Base-by-base conservation (phyloP, 2,888 invertebrate species). In the Drepana falcataria region DNA sequence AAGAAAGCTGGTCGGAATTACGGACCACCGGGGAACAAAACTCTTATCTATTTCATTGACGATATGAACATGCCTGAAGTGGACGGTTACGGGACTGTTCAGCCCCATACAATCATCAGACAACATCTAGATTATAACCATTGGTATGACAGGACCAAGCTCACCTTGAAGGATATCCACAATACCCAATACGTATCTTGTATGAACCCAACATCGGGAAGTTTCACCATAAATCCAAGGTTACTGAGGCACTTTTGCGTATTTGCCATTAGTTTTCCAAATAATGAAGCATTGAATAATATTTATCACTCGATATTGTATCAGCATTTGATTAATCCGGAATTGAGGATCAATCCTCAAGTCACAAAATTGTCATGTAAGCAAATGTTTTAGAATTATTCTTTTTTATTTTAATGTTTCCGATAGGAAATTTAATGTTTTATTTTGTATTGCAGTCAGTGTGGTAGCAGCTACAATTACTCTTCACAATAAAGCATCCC, bases 51-150 rank as follows among this genome's bases (percentile, higher is more conserved):
- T 82, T 99, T 99, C 77, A 95, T 99, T 58, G 99, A 99, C 76
- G 99, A 99, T 74, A 95, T 99, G 95, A 99, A 99, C 78, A 99
- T 99, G 98, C 98, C 99, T 1, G 98, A 98, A 92, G 97, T 96
- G 34, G 93, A 93, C 63, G 63, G 93, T 44, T 99, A 99, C 73
- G 98, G 98, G 5, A 99, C 99, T 0, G 98, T 98, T 0, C 98
- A 98, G 79, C 98, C 99, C 0, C 98, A 99, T 77, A 99, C 98
- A 0, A 87, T 99, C 54, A 98, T 99, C 64, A 92, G 98, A 1
- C 99, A 99, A 77, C 98, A 98, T 87, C 90, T 99, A 73, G 99
- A 99, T 83, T 99, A 99, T 77, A 95, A 95, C 52, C 98, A 99
- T 83, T 99, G 99, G 98, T 93, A 91, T 37, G 90, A 99, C 77